phyloP scores from a whole-genome alignment of 2,113 vertebrate species.

The Typhlomys cinereus region DNA sequence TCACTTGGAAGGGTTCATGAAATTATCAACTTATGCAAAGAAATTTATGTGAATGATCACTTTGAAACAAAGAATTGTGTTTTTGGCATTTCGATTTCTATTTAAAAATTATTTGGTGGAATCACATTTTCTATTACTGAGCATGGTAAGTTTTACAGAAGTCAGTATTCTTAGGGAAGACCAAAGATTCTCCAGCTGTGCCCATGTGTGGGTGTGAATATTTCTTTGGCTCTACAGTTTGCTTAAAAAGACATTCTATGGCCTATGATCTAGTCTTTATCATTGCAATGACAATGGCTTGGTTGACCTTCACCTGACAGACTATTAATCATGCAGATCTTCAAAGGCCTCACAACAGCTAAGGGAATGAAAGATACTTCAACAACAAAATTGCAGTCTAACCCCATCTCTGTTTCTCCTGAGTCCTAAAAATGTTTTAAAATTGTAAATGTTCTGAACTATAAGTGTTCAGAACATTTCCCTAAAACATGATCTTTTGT shows the following conservation, averaged over 20 bases:
- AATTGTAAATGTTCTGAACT: background rate
- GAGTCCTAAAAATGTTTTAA: background rate
- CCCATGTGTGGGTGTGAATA: background rate
- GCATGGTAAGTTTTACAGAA: background rate
- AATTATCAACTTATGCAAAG: background rate
- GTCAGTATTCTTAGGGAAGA: background rate
- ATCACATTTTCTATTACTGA: background rate
- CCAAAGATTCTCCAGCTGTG: background rate
- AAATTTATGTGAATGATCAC: background rate
- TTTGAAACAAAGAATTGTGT: background rate
- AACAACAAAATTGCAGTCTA: background rate
- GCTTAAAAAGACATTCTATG: background rate
- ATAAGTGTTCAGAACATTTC: background rate
- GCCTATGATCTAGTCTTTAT: background rate
- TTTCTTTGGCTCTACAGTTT: background rate
- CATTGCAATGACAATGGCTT: background rate
- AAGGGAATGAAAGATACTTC: background rate
- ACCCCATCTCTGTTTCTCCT: background rate
- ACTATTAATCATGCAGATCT: background rate
- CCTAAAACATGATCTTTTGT: background rate
- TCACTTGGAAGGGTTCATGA: background rate
- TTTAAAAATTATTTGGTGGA: background rate
- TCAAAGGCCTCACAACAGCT: background rate
- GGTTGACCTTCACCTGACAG: background rate
- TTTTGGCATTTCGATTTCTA: background rate